These are phyloP conservation scores for Reinhardtius hippoglossoides DNA, from an alignment of 2,113 vertebrate species.

Conservation along the genomic window DNA sequence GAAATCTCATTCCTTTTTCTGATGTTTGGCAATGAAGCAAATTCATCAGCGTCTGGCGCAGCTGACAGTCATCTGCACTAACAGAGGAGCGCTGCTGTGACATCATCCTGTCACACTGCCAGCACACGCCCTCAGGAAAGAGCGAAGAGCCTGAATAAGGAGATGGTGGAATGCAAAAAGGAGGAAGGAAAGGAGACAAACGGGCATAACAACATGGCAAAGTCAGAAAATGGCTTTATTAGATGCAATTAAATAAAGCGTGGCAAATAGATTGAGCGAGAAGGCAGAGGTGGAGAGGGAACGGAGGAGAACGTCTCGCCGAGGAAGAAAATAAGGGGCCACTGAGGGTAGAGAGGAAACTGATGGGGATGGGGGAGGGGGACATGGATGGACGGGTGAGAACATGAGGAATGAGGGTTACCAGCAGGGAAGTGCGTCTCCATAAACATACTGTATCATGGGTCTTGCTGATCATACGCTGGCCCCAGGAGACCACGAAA, in stretches of 20 bases:
- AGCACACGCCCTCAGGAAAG: slow-evolving; percentile 58
- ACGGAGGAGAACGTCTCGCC: slow-evolving; percentile 15
- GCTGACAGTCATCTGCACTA: slow-evolving; percentile 64
- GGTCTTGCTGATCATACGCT: slow-evolving; percentile 67
- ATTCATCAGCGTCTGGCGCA: slow-evolving; percentile 55
- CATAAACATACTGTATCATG: slow-evolving; percentile 67
- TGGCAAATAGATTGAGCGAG: slow-evolving; percentile 9
- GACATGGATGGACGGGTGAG: slow-evolving; percentile 44
- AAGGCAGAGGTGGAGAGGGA: background rate
- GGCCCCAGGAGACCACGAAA: slow-evolving; percentile 61
- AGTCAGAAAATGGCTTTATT: slow-evolving; percentile 26
- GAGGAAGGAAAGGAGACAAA: slow-evolving; percentile 5
- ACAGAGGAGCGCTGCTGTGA: slow-evolving; percentile 60
- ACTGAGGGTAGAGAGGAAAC: background rate
- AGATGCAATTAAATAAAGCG: slow-evolving; percentile 44
- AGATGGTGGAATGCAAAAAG: slow-evolving; percentile 27
- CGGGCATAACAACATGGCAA: background rate
- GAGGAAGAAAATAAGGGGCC: background rate
- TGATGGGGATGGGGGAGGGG: slow-evolving; percentile 19
- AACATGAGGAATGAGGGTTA: slow-evolving; percentile 63
- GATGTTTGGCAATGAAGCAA: slow-evolving; percentile 50
- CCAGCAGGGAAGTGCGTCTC: slow-evolving; percentile 49
- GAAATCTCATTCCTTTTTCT: slow-evolving; percentile 39
- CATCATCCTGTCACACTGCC: slow-evolving; percentile 63
- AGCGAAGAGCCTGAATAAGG: slow-evolving; percentile 45